A percentile compares a stretch with the other conserved stretches of the same genome.
Evolutionary conservation across 2,888 invertebrate species (phyloP).

Genomic region (Hanleya hanleyi): DNA sequence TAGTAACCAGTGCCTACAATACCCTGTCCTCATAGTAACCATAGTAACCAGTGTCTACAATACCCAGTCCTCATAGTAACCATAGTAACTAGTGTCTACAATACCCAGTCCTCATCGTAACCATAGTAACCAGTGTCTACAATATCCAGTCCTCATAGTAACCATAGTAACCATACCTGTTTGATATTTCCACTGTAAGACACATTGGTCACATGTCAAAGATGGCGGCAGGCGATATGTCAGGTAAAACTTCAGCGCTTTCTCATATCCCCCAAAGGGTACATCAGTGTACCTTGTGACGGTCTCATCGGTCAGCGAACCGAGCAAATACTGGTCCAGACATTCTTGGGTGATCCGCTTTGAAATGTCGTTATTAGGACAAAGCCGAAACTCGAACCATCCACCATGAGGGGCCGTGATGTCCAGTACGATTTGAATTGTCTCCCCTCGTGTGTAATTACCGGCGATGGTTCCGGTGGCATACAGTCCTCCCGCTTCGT

Average conservation of each 20-base stretch:
- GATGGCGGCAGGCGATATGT: slow-evolving; percentile 51
- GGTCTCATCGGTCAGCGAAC: background rate
- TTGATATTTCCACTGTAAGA: slow-evolving; percentile 73
- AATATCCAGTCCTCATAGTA: too few species aligned
- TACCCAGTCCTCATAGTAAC: too few species aligned
- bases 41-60: too few species aligned
- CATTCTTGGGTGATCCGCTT: slow-evolving; percentile 44
- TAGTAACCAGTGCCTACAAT: too few species aligned
- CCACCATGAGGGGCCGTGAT: slow-evolving; percentile 56
- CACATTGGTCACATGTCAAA: slow-evolving; percentile 68
- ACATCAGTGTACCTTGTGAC: background rate
- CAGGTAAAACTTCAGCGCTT: background rate
- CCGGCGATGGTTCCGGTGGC: slow-evolving; percentile 46
- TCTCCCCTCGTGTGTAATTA: slow-evolving; percentile 43
- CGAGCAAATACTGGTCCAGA: slow-evolving; percentile 40
- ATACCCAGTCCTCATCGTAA: too few species aligned
- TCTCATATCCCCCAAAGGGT: background rate
- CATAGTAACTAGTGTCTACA: too few species aligned
- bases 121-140: too few species aligned
- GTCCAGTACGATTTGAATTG: slow-evolving; percentile 45
- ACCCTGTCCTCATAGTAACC: too few species aligned
- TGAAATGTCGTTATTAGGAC: slow-evolving; percentile 42
- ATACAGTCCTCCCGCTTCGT: slow-evolving; percentile 52
- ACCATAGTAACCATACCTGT: too few species aligned
- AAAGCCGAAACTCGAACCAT: slow-evolving; percentile 57